These are phyloP conservation scores for Terrapene triunguis DNA, from an alignment of 2,113 vertebrate genomes.

Conservation along the genomic window DNA sequence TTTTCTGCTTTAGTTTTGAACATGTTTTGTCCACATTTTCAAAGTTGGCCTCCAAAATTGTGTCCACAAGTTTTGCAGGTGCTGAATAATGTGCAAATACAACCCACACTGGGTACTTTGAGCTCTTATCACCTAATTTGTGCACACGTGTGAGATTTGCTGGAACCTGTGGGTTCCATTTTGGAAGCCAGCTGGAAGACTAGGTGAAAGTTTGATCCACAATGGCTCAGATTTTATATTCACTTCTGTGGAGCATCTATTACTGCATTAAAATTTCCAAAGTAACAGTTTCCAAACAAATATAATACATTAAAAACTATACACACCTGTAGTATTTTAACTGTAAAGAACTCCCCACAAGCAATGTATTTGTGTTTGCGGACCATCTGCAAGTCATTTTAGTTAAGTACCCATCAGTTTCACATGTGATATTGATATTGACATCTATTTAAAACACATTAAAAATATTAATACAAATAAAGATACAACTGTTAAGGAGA, in stretches of 20 bases:
- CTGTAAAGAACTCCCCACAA: conserved; percentile 74
- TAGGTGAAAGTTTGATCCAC: not conserved
- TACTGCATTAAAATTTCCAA: not conserved
- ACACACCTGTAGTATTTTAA: conserved; percentile 83
- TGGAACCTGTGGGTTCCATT: not conserved
- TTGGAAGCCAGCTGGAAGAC: not conserved
- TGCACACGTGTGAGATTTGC: accelerated
- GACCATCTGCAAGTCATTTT: conserved; percentile 93
- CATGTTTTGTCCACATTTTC: not conserved
- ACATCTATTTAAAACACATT: conserved; percentile 83
- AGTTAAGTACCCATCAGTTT: conserved; percentile 86
- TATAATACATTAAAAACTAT: not conserved
- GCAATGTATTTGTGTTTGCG: conserved; percentile 52
- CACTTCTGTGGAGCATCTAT: not conserved
- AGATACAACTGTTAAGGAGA: not conserved
- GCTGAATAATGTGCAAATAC: not conserved
- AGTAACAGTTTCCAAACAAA: not conserved
- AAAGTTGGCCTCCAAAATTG: not conserved
- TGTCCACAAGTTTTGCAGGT: not conserved
- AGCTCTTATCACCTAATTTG: not conserved
- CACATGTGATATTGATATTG: conserved; percentile 86
- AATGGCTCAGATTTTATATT: not conserved
- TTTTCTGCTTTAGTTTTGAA: not conserved
- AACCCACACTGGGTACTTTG: accelerated
- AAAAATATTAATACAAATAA: conserved; percentile 60